These are phyloP conservation scores for Rhamnusium bicolor DNA, from an alignment of 2,888 invertebrate species.

Conservation along the genomic window DNA sequence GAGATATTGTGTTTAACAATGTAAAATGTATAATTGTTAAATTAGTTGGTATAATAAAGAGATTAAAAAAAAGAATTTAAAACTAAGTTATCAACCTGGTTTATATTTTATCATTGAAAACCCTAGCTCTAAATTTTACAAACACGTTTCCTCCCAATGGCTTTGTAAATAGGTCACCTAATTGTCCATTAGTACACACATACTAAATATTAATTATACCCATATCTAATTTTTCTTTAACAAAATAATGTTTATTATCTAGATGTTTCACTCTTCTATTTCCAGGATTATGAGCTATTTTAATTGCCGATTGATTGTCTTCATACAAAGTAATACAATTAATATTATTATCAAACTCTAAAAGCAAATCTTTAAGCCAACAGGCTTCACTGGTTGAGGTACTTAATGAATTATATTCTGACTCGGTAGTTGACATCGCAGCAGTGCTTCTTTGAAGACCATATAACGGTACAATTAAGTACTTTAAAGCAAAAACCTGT, in stretches of 20 bases:
- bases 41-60: no score
- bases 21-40: no score
- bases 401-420: background rate
- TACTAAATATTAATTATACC: background rate
- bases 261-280: background rate
- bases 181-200: background rate
- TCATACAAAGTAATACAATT: background rate
- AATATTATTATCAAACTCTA: background rate
- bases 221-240: background rate
- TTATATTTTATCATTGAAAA: no score
- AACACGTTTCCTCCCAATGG: background rate
- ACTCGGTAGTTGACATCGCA: background rate
- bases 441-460: background rate
- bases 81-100: no score
- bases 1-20: no score
- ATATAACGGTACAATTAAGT: background rate
- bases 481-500: background rate
- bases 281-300: background rate
- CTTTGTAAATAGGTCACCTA: background rate
- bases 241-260: background rate
- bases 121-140: no score
- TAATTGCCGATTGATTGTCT: background rate
- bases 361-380: background rate
- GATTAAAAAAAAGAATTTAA: no score
- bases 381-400: background rate